phyloP scores from a whole-genome alignment of 2,797 vertebrate species.

The Xenentodon cancila region DNA sequence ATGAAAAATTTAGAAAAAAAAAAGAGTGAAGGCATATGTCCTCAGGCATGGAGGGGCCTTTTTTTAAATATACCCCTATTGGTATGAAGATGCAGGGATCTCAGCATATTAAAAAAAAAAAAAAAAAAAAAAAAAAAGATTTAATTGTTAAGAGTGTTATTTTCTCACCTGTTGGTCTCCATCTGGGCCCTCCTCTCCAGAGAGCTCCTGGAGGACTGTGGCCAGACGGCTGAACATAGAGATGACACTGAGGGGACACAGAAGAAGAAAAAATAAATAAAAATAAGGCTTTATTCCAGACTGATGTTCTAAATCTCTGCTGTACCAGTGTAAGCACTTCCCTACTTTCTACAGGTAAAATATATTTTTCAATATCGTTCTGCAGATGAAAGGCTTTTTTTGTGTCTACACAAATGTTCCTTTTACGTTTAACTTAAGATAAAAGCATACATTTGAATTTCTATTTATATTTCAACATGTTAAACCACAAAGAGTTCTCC shows the following conservation, averaged over 20 bases:
- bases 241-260: slow-evolving; percentile 57
- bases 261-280: background rate
- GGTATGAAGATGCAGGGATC: background rate
- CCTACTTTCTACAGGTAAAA: no score
- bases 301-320: background rate
- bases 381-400: no score
- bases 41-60: no score
- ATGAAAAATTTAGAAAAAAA: background rate
- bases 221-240: slow-evolving; percentile 92
- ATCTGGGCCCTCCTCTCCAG: slow-evolving; percentile 83
- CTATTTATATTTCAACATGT: background rate
- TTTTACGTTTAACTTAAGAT: background rate
- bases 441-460: background rate
- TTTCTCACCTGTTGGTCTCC: slow-evolving; percentile 80
- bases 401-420: no score
- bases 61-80: background rate
- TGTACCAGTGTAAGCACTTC: no score
- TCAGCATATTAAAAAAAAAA: no score
- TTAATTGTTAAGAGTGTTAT: no score
- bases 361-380: no score
- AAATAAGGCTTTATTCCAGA: no score
- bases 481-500: background rate
- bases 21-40: no score
- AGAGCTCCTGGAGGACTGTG: slow-evolving; percentile 91
- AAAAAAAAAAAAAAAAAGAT: no score